Base-by-base conservation (phyloP, 1,140 invertebrate genomes). In the Frieseomelitta varia region DNA sequence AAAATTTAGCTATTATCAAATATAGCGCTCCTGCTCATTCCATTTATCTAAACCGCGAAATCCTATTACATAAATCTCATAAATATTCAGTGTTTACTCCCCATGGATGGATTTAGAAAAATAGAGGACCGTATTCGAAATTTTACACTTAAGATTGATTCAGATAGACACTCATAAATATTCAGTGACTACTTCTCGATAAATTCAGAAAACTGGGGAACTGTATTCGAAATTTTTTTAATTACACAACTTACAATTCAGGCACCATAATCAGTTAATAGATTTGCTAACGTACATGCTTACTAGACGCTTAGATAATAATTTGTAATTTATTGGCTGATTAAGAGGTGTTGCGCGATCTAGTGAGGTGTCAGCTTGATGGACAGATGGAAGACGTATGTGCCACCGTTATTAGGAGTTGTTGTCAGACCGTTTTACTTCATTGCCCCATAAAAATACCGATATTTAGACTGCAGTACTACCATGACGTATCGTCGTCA, bases 401-500 rank as follows among this genome's bases (percentile, higher is more conserved):
- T 87, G 88, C 88, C 84, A 87, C 80, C 85, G 84, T 30, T 30
- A 2, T 30, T 2, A 30, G 30, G 80, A 87, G 88, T 92, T 93
- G 91, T 93, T 92, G 92, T 93, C 91, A 91, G 93, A 93, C 91
- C 94, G 92, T 94, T 94, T 95, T 94, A 94, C 94, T 94, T 95
- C 94, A 94, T 92, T 94, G 93, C 92, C 81, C 93, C 92, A 94
- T 95, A 94, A 95, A 95, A 93, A 93, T 93, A 94, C 94, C 91
- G 91, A 94, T 93, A 94, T 95, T 94, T 94, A 94, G 93, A 94
- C 93, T 93, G 92, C 92, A 94, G 93, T 93, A 93, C 91, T 91
- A 90, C 90, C 92, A 91, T 93, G 92, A 93, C 92, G 91, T 94
- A 94, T 93, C 89, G 91, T 87, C 88, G 90, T 77, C 85, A 80